Evolutionary conservation across 2,797 vertebrate genomes (phyloP), one percentile per base, ranked within the genome.

Genomic region (Hafferia zeledoni): DNA sequence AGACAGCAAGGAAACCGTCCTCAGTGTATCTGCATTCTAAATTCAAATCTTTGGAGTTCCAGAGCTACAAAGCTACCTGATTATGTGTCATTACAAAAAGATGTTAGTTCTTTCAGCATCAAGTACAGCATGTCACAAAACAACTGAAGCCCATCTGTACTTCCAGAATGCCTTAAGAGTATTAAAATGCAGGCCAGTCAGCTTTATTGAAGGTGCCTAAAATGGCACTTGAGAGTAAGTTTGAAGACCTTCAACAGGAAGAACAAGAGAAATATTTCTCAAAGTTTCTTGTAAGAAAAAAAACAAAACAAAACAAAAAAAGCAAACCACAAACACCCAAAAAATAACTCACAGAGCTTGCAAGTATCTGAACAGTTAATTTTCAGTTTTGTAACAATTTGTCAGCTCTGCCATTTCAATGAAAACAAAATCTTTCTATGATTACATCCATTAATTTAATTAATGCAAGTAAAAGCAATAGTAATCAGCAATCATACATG

Each of bases 391-490:
- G 27, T 28, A 87, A 18, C n/a, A 78, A 19, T 88, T 90, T 82
- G 4, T 44, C 25, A 39, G 27, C 8, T 69, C 41, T 63, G 23
- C 35, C 13, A 64, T 86, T 85, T 80, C 27, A 79, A 33, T 39
- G 33, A 83, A 80, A 91, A 76, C 11, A 65, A 83, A 85, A 69
- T 9, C 44, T 77, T 93, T 70, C 10, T 93, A 31, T 83, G 20
- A 83, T 60, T 70, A 13, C 33, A 49, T 49, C 4, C 44, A 46
- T 83, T 91, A 70, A 56, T 90, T 83, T 87, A 87, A 85, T 93
- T 94, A 89, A 82, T 46, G 8, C 35, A 67, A 86, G 44, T 91
- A 77, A 81, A 92, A 95, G 9, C 46, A 82, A 64, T 24, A 83
- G 13, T 50, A 86, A 79, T 88, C 78, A 86, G 49, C 64, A 60